Evolutionary conservation across 2,797 vertebrate species (phyloP).

Genomic region (Vultur gryphus): DNA sequence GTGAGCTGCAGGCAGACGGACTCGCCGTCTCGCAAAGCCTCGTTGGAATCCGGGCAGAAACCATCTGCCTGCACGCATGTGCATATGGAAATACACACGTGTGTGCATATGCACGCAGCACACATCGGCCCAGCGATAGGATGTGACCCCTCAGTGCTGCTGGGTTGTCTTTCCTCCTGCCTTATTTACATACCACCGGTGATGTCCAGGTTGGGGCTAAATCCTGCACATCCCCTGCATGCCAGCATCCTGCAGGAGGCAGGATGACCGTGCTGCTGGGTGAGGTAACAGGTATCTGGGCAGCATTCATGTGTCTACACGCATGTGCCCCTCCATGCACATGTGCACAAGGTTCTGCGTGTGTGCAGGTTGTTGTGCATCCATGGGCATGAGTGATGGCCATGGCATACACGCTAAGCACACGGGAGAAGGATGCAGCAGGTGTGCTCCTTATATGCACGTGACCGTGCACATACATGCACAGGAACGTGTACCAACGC

Average conservation of each 20-base stretch:
- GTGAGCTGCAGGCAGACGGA: background rate
- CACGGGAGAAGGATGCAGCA: background rate
- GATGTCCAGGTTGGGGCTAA: background rate
- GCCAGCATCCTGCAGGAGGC: rapidly evolving
- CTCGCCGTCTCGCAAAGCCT: background rate
- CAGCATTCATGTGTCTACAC: rapidly evolving
- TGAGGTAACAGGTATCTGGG: no score
- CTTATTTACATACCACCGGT: background rate
- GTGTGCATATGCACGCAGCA: background rate
- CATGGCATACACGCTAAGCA: rapidly evolving
- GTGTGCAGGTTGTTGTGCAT: background rate
- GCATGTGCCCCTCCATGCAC: background rate
- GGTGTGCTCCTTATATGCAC: rapidly evolving
- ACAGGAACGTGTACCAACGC: background rate
- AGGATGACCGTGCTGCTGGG: background rate
- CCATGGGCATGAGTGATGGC: rapidly evolving
- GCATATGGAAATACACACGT: rapidly evolving
- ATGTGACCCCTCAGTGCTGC: background rate
- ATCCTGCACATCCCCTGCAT: rapidly evolving
- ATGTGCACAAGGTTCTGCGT: background rate
- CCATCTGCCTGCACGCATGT: background rate
- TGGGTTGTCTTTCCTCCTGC: background rate
- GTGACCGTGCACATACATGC: rapidly evolving
- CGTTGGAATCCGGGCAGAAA: background rate
- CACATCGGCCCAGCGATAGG: rapidly evolving